Evolutionary conservation across 2,797 vertebrate species (phyloP), one percentile per base, ranked within the genome.

Genomic region (Linurgus olivaceus): DNA sequence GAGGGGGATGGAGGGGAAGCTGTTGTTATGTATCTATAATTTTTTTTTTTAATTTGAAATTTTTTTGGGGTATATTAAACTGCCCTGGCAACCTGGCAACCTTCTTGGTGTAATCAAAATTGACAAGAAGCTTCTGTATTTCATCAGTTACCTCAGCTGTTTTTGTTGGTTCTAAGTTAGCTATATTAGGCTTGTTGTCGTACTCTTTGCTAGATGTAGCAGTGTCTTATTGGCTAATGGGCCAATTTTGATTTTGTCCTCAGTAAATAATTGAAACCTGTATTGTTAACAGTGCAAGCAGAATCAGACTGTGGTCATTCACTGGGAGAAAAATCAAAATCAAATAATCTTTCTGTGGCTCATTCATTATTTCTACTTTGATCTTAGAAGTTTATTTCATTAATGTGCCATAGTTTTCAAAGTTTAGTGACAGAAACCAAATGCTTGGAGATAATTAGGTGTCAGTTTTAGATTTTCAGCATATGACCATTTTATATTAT

Each of bases 1-100:
- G 21, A 62, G 25, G 14, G n/a, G 5, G 7, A 5, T 61, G 6
- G 2, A n/a, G 3, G 14, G 1, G 2, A 17, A 7, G 11, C 29
- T 94, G 45, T 47, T 75, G 17, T 40, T 68, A 31, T 6, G 6
- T 62, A 23, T n/a, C 24, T 44, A 1, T 62, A 90, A 62, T 47
- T n/a, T 8, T 54, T 11, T 11, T 44, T 33, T n/a, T n/a, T 14
- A 10, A 66, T 35, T 25, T 9, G 1, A 40, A 17, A 24, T 42
- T 42, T 42, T 40, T 42, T 42, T 7, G 40, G 28, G 7, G 5
- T 57, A 16, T 75, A 40, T 51, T 90, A 54, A 87, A 81, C 21
- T 67, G 6, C 26, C 80, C 42, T 82, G 62, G 21, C 28, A 52
- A 10, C 80, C 42, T 82, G 62, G 21, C 28, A 52, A 10, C 18